Percentiles rank a stretch among this genome's conserved stretches.
These are phyloP conservation scores for Chloromyia formosa DNA, from an alignment of 2,888 invertebrate genomes.

Conservation along the genomic window DNA sequence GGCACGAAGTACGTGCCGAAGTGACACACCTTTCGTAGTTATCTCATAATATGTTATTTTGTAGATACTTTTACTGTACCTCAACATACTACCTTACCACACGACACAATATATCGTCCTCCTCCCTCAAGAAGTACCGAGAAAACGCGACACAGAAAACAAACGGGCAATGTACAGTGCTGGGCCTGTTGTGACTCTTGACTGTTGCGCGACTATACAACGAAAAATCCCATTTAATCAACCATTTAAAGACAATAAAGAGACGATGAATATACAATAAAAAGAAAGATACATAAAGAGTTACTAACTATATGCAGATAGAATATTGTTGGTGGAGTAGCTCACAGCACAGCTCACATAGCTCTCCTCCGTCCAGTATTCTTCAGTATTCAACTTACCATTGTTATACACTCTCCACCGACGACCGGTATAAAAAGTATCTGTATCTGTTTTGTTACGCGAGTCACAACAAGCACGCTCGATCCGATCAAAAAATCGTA, in stretches of 20 bases:
- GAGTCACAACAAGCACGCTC: conserved; percentile 28
- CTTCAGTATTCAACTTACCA: too few species aligned
- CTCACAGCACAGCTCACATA: too few species aligned
- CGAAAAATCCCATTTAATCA: conserved; percentile 29
- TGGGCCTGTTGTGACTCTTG: too few species aligned
- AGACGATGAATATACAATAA: background rate
- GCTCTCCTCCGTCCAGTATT: too few species aligned
- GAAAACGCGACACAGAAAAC: background rate
- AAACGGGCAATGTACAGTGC: too few species aligned
- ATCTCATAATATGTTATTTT: conserved; percentile 50
- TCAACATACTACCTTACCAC: background rate
- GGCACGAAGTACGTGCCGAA: conserved; percentile 50
- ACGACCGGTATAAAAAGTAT: too few species aligned
- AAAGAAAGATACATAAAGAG: background rate
- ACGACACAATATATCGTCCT: too few species aligned
- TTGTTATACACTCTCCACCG: too few species aligned
- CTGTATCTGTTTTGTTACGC: conserved; percentile 22
- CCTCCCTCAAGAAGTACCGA: background rate
- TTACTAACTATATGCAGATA: too few species aligned
- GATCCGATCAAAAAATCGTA: conserved; percentile 40
- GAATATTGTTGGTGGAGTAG: too few species aligned
- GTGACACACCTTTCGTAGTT: conserved; percentile 55
- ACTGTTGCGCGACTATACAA: background rate
- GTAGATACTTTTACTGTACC: background rate
- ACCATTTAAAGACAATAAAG: conserved; percentile 38